Evolutionary conservation across 2,888 invertebrate species (phyloP).

Genomic region (Oegoconia quadripuncta): DNA sequence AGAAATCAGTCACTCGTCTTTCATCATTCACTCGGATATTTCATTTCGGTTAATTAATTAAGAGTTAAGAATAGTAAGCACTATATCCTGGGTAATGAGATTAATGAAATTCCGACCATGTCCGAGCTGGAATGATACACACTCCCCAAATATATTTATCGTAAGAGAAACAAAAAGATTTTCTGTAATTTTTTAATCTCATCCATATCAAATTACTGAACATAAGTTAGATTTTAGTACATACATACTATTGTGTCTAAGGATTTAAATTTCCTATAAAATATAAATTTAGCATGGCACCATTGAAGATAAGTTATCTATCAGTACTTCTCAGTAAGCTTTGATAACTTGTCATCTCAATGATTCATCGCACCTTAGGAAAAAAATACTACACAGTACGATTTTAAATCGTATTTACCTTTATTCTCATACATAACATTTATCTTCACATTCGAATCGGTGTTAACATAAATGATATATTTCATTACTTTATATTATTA

Average conservation of each 20-base stretch:
- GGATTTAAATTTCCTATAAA: conserved; percentile 60
- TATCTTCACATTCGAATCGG: conserved; percentile 40
- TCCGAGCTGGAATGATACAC: conserved; percentile 9
- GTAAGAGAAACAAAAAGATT: conserved; percentile 27
- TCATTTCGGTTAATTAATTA: too few species aligned
- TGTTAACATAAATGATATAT: conserved; percentile 54
- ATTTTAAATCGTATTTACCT: conserved; percentile 64
- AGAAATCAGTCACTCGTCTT: too few species aligned
- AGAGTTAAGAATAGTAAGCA: too few species aligned
- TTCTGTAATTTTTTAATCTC: conserved; percentile 66
- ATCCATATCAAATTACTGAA: conserved; percentile 75
- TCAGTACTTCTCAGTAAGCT: too few species aligned
- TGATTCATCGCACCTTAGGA: conserved; percentile 47
- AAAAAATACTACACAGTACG: conserved; percentile 47
- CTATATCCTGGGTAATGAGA: too few species aligned
- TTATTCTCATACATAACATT: conserved; percentile 39
- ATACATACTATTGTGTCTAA: conserved; percentile 57
- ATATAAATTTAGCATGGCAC: conserved; percentile 66
- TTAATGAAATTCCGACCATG: too few species aligned
- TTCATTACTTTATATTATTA: too few species aligned
- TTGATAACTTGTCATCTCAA: conserved; percentile 49
- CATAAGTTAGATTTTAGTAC: conserved; percentile 67
- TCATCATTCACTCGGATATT: too few species aligned
- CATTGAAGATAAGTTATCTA: conserved; percentile 53
- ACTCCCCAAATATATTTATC: conserved; percentile 29